phyloP scores from a whole-genome alignment of 2,113 vertebrate genomes.

The Malurus alboscapulatus region DNA sequence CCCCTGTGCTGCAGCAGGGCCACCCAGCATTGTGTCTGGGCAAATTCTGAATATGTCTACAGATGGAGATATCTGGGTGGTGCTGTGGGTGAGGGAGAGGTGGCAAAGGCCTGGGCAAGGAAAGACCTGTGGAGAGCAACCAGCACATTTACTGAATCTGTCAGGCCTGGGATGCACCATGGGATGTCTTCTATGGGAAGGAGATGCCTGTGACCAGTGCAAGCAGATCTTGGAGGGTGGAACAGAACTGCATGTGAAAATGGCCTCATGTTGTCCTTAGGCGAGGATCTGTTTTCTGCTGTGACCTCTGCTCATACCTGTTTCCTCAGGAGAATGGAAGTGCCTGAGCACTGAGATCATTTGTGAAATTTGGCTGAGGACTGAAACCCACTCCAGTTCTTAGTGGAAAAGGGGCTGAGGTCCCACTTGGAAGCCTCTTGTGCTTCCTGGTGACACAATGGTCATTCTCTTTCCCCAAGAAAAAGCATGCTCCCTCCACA shows the following conservation, averaged over 20 bases:
- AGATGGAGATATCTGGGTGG: not conserved
- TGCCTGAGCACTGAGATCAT: not conserved
- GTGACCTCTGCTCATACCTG: not conserved
- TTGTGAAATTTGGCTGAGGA: not conserved
- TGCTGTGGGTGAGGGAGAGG: not conserved
- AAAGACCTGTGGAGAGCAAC: not conserved
- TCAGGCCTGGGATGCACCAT: fast-evolving
- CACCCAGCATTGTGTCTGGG: not conserved
- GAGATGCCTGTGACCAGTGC: not conserved
- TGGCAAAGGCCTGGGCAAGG: not conserved
- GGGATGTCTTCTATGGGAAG: not conserved
- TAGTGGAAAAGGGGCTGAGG: constrained; percentile 11
- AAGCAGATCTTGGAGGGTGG: not conserved
- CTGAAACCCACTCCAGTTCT: not conserved
- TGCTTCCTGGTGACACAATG: not conserved
- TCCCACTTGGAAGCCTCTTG: not conserved
- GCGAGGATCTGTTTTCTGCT: not conserved
- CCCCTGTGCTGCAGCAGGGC: not conserved
- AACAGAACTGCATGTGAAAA: not conserved
- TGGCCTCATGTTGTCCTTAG: not conserved
- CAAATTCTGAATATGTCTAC: not conserved
- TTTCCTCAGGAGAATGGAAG: not conserved
- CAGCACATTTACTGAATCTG: not conserved
- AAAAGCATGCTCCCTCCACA: constrained; percentile 35
- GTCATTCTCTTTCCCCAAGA: constrained; percentile 49